These are phyloP conservation scores for Prolemur simus DNA, from an alignment of 2,113 vertebrate genomes.

Conservation along the genomic window DNA sequence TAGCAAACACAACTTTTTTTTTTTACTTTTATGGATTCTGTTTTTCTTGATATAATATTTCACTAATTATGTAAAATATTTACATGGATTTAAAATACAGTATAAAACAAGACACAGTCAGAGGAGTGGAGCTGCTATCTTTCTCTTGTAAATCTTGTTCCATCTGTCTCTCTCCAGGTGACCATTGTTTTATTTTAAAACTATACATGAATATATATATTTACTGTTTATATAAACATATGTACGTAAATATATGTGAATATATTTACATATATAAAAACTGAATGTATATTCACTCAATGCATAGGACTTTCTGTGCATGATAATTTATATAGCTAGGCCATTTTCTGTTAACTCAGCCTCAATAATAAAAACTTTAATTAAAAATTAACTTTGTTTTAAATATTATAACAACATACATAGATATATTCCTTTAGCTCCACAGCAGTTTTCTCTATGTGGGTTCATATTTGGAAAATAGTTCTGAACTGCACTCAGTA, in stretches of 20 bases:
- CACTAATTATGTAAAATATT: background rate
- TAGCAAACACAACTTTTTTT: background rate
- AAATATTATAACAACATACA: background rate
- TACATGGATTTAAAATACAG: background rate
- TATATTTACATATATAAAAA: background rate
- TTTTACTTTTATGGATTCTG: background rate
- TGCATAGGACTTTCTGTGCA: background rate
- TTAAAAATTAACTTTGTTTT: background rate
- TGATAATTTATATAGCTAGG: background rate
- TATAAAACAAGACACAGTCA: background rate
- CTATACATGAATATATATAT: background rate
- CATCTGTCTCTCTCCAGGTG: background rate
- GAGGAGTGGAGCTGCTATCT: background rate
- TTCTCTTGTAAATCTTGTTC: background rate
- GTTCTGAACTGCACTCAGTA: background rate
- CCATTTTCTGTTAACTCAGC: background rate
- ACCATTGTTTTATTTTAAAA: background rate
- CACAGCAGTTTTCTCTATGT: background rate
- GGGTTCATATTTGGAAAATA: background rate
- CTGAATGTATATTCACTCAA: background rate
- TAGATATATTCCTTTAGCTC: background rate
- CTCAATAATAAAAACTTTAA: background rate
- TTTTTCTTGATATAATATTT: background rate
- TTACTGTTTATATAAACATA: background rate
- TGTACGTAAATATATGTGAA: background rate